phyloP scores from a whole-genome alignment of 2,797 vertebrate genomes.

The Adelosebastes latens region DNA sequence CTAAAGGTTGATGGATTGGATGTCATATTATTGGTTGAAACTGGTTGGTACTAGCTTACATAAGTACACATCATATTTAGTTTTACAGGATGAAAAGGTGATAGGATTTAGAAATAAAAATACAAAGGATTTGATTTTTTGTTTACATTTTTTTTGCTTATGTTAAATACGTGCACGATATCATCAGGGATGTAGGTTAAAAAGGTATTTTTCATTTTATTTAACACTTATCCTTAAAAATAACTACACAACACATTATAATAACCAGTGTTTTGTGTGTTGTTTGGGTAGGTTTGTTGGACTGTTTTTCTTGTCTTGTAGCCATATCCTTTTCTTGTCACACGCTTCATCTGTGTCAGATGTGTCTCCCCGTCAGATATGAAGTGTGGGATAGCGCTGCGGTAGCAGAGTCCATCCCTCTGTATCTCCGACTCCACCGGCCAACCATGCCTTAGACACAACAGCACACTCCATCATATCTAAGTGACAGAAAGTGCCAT shows the following conservation, averaged over 20 bases:
- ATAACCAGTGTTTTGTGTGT: not conserved
- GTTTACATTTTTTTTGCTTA: too few species aligned
- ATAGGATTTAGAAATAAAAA: too few species aligned
- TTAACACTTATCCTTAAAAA: constrained; percentile 10
- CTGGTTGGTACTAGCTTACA: too few species aligned
- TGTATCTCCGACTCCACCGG: constrained; percentile 40
- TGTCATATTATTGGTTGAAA: too few species aligned
- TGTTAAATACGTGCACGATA: not conserved
- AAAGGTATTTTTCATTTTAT: not conserved
- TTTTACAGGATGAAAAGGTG: too few species aligned
- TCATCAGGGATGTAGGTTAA: not conserved
- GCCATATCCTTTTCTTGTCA: constrained; percentile 42
- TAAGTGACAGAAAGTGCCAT: constrained; percentile 64
- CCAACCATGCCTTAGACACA: constrained; percentile 42
- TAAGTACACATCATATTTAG: too few species aligned
- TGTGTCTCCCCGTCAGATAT: constrained; percentile 45
- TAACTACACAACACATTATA: not conserved
- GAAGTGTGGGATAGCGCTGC: constrained; percentile 33
- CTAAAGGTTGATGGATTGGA: too few species aligned
- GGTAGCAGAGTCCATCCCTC: constrained; percentile 35
- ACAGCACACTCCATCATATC: constrained; percentile 61
- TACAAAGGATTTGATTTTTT: too few species aligned
- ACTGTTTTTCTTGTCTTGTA: constrained; percentile 35
- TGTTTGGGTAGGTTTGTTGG: constrained; percentile 11
- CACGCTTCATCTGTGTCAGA: constrained; percentile 56